A percentile compares a stretch with the other conserved stretches of the same genome.
phyloP scores from a whole-genome alignment of 2,888 invertebrate species.

The Criorhina ranunculi region DNA sequence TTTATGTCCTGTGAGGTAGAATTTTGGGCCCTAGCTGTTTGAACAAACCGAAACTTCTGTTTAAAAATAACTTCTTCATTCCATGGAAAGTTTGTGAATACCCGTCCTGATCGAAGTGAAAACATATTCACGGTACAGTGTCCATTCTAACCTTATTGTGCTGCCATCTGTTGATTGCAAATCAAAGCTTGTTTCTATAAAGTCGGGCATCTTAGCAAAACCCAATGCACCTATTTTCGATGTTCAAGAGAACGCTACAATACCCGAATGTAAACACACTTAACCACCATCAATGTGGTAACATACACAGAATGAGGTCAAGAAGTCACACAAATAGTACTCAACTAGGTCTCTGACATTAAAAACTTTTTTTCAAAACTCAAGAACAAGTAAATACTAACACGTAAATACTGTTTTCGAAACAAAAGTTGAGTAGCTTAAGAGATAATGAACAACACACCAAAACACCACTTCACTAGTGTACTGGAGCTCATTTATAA shows the following conservation, averaged over 20 bases:
- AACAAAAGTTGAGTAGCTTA: constrained; percentile 59
- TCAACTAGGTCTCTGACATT: constrained; percentile 17
- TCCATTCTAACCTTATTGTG: no score
- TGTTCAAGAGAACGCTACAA: background rate
- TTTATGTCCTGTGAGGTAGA: no score
- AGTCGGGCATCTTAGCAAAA: no score
- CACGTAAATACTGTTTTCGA: constrained; percentile 5
- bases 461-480: constrained; percentile 41
- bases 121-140: no score
- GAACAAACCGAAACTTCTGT: no score
- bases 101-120: no score
- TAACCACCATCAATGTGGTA: constrained; percentile 1
- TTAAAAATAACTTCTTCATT: no score
- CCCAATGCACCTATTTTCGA: no score
- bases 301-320: constrained; percentile 18
- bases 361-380: constrained; percentile 6
- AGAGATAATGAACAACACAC: constrained; percentile 57
- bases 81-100: no score
- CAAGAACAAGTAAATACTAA: background rate
- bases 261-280: constrained; percentile 3
- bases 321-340: constrained; percentile 24
- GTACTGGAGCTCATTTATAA: constrained; percentile 39
- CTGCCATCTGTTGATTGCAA: no score
- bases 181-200: no score
- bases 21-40: no score